Percentiles rank a stretch among this genome's conserved stretches.
Conservation (phyloP, 2,888 invertebrate genomes). For the Caradrina clavipalpis region DNA sequence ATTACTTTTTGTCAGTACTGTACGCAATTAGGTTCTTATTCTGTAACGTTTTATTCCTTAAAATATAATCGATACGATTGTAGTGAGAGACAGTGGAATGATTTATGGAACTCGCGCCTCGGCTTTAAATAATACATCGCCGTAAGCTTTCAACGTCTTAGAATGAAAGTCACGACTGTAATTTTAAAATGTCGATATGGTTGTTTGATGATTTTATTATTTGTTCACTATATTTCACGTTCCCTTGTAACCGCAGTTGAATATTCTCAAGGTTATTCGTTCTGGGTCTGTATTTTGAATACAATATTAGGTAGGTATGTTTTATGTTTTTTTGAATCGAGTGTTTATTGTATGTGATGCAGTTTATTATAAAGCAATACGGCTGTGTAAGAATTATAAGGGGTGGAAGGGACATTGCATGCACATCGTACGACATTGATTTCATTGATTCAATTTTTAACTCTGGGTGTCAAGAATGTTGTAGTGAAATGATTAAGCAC, state of each 20-base stretch:
- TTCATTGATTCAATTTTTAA: no score
- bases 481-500: no score
- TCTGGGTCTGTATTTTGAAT: conserved; percentile 42
- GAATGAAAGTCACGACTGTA: conserved; percentile 89
- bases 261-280: conserved; percentile 61
- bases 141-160: conserved; percentile 88
- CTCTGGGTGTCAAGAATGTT: no score
- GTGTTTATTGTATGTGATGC: conserved; percentile 27
- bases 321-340: conserved; percentile 40
- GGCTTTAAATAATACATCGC: conserved; percentile 88
- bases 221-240: conserved; percentile 68
- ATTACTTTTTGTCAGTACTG: conserved; percentile 57
- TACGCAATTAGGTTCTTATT: conserved; percentile 83
- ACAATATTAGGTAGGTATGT: conserved; percentile 33
- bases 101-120: conserved; percentile 87
- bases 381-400: not conserved
- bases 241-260: conserved; percentile 46
- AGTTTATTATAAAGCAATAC: conserved; percentile 22
- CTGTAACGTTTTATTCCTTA: conserved; percentile 79
- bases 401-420: no score
- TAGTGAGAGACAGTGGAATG: conserved; percentile 82
- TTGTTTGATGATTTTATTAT: conserved; percentile 84
- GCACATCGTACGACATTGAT: no score
- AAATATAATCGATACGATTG: conserved; percentile 85
- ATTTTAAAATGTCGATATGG: conserved; percentile 87